A percentile compares a stretch with the other conserved stretches of the same genome.
These are phyloP conservation scores for Nebria brevicollis DNA, from an alignment of 2,888 invertebrate species.

Conservation along the genomic window DNA sequence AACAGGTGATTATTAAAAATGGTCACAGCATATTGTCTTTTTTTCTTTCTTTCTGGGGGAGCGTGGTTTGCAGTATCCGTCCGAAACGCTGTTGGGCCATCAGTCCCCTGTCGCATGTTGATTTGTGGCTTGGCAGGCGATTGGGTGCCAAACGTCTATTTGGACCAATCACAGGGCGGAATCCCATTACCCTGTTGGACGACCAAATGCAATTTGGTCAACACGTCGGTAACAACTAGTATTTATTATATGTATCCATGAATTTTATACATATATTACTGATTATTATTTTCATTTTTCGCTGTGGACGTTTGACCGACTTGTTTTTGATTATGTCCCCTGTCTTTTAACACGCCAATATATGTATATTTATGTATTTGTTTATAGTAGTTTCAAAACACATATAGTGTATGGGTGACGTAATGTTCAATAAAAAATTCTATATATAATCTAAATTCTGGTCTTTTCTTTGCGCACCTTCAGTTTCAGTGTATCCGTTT, in stretches of 20 bases:
- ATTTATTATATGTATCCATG: constrained; percentile 10
- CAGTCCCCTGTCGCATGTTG: constrained; percentile 67
- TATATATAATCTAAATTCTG: constrained; percentile 20
- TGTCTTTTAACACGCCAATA: constrained; percentile 46
- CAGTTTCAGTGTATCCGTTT: not conserved
- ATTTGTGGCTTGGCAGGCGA: constrained; percentile 62
- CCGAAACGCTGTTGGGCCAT: constrained; percentile 64
- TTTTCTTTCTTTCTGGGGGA: not conserved
- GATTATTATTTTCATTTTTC: not conserved
- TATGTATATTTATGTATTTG: constrained; percentile 47
- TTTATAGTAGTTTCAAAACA: constrained; percentile 43
- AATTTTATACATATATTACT: not conserved
- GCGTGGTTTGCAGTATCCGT: constrained; percentile 28
- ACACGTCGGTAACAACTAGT: not conserved
- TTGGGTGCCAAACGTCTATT: constrained; percentile 53
- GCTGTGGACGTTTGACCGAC: constrained; percentile 15
- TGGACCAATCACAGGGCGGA: constrained; percentile 52
- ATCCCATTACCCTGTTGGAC: constrained; percentile 52
- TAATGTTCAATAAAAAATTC: constrained; percentile 44
- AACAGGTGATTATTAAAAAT: constrained; percentile 42
- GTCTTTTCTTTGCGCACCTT: constrained; percentile 14
- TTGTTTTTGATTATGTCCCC: constrained; percentile 37
- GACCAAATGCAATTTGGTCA: constrained; percentile 28
- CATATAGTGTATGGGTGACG: constrained; percentile 44
- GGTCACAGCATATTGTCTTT: constrained; percentile 35